Percentiles rank a stretch among this genome's conserved stretches.
Evolutionary conservation across 2,113 vertebrate species (phyloP).

Genomic region (Petromus typicus): DNA sequence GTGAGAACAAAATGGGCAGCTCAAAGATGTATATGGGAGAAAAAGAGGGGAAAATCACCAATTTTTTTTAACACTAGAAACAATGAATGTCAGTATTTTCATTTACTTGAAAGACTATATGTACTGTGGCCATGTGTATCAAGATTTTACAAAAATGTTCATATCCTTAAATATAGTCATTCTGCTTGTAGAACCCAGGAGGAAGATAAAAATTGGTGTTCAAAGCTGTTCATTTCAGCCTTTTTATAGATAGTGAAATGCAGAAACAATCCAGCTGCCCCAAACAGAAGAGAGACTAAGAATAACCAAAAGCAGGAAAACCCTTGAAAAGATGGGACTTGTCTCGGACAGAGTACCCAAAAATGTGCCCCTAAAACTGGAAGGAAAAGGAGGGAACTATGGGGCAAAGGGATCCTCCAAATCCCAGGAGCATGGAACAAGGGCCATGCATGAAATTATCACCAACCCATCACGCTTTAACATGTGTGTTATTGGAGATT

Average conservation of each 20-base stretch:
- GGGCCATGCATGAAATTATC: no score
- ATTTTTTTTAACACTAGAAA: neutral
- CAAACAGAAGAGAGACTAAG: neutral
- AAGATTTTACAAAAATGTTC: neutral
- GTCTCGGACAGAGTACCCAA: neutral
- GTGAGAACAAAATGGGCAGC: neutral
- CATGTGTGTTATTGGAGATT: neutral
- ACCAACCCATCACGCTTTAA: neutral
- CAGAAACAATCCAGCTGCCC: neutral
- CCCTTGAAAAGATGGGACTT: neutral
- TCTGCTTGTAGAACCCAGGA: neutral
- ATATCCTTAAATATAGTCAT: neutral
- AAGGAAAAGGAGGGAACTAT: neutral
- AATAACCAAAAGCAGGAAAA: neutral
- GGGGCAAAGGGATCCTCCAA: neutral
- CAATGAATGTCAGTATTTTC: neutral
- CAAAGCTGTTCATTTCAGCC: neutral
- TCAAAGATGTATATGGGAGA: neutral
- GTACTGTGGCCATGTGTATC: neutral
- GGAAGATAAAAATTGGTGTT: neutral
- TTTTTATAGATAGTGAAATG: neutral
- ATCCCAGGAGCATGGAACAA: neutral
- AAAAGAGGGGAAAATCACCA: neutral
- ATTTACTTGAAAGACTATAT: neutral
- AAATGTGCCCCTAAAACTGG: neutral